phyloP scores from a whole-genome alignment of 1,140 invertebrate species.

The Centruroides sculpturatus region DNA sequence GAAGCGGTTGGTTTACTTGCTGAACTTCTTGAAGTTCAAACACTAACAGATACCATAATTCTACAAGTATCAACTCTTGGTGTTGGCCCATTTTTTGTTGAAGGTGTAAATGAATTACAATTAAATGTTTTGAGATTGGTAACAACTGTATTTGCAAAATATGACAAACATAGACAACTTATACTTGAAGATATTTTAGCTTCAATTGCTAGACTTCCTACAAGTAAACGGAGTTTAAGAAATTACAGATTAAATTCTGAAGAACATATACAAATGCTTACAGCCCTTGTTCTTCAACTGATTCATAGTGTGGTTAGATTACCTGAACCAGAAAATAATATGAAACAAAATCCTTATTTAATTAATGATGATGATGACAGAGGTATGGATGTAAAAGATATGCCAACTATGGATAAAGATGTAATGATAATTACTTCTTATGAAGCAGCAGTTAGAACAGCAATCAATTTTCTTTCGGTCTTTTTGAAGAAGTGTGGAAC shows the following conservation, averaged over 20 bases:
- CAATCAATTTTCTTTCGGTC: constrained; percentile 84
- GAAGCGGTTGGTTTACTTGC: constrained; percentile 79
- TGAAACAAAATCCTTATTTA: constrained; percentile 15
- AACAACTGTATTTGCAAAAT: constrained; percentile 86
- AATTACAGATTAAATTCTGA: constrained; percentile 54
- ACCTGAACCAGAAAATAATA: constrained; percentile 40
- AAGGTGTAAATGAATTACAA: constrained; percentile 93
- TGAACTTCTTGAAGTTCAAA: constrained; percentile 76
- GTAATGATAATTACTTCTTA: constrained; percentile 78
- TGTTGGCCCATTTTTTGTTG: constrained; percentile 95
- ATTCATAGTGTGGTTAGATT: constrained; percentile 92
- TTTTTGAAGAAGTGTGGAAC: constrained; percentile 93
- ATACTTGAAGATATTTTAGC: constrained; percentile 92
- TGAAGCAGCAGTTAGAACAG: constrained; percentile 79
- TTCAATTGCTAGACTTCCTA: constrained; percentile 92
- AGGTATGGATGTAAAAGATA: constrained; percentile 14
- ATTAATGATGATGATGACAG: not conserved
- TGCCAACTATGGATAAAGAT: constrained; percentile 52
- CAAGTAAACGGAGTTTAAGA: constrained; percentile 77
- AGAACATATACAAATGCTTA: constrained; percentile 92
- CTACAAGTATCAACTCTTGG: constrained; percentile 64
- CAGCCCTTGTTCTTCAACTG: constrained; percentile 89
- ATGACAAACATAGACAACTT: constrained; percentile 85
- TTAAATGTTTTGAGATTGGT: constrained; percentile 88
- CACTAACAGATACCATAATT: constrained; percentile 78